phyloP scores from a whole-genome alignment of 2,797 vertebrate genomes.

The Sphenopsis melanotis region DNA sequence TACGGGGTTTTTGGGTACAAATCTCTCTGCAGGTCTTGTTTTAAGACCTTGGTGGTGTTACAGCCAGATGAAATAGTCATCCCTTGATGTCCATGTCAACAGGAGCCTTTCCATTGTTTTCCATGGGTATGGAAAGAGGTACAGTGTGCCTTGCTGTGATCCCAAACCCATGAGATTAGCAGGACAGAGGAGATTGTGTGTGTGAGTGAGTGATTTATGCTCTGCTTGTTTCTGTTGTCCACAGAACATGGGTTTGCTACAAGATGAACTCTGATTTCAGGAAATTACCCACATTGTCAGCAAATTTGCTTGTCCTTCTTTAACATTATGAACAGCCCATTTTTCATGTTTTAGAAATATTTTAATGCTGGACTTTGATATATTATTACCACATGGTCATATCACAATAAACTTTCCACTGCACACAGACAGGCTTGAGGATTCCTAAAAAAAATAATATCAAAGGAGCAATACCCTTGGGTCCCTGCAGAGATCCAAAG shows the following conservation, averaged over 20 bases:
- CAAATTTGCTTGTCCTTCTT: slow-evolving; percentile 47
- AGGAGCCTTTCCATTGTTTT: slow-evolving; percentile 1
- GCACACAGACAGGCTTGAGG: background rate
- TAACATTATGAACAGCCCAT: slow-evolving; percentile 16
- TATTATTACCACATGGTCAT: slow-evolving; percentile 66
- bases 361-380: slow-evolving; percentile 65
- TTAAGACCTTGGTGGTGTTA: background rate
- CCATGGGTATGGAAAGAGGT: background rate
- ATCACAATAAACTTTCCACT: slow-evolving; percentile 63
- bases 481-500: slow-evolving; percentile 63
- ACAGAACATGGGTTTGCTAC: background rate
- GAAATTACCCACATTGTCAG: slow-evolving; percentile 56
- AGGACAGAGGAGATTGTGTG: background rate
- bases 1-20: background rate
- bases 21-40: background rate
- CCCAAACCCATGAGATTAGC: background rate
- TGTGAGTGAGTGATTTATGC: slow-evolving; percentile 54
- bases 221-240: slow-evolving; percentile 54
- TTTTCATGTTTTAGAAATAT: slow-evolving; percentile 60
- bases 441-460: slow-evolving; percentile 57
- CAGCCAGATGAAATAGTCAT: background rate
- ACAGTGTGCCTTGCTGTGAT: background rate
- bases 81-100: background rate
- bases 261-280: slow-evolving; percentile 57
- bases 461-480: slow-evolving; percentile 42